Percentiles rank a stretch among this genome's conserved stretches.
These are phyloP conservation scores for Pecten maximus DNA, from an alignment of 2,888 invertebrate genomes.

Conservation along the genomic window DNA sequence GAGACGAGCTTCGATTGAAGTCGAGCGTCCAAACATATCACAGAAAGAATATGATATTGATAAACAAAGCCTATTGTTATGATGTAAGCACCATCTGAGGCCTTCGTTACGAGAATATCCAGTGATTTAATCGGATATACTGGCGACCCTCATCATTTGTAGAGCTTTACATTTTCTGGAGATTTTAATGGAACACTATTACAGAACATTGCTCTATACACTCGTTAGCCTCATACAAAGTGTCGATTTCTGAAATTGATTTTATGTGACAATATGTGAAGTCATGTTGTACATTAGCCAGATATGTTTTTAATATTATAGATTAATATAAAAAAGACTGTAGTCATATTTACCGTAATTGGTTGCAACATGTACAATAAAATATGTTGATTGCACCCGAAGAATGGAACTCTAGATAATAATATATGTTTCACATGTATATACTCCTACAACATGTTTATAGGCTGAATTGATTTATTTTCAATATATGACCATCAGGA, in stretches of 20 bases:
- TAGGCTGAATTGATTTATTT: too few species aligned
- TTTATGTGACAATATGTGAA: too few species aligned
- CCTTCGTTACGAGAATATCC: not conserved
- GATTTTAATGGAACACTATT: not conserved
- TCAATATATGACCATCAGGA: too few species aligned
- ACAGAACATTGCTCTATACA: not conserved
- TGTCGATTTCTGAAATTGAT: not conserved
- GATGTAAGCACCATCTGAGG: not conserved
- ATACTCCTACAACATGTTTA: too few species aligned
- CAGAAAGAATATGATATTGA: not conserved
- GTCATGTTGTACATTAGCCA: too few species aligned
- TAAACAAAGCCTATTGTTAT: not conserved
- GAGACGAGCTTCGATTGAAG: not conserved
- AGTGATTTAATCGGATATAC: not conserved
- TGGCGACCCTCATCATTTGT: not conserved
- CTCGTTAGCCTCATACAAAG: not conserved
- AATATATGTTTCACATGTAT: too few species aligned
- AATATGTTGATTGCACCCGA: too few species aligned
- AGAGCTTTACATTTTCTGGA: not conserved
- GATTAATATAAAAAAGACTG: too few species aligned
- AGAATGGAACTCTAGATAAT: too few species aligned
- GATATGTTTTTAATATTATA: too few species aligned
- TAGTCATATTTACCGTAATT: too few species aligned
- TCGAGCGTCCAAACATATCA: not conserved
- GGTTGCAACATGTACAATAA: too few species aligned